phyloP scores from a whole-genome alignment of 2,888 invertebrate species.

The Chironomus tentans region DNA sequence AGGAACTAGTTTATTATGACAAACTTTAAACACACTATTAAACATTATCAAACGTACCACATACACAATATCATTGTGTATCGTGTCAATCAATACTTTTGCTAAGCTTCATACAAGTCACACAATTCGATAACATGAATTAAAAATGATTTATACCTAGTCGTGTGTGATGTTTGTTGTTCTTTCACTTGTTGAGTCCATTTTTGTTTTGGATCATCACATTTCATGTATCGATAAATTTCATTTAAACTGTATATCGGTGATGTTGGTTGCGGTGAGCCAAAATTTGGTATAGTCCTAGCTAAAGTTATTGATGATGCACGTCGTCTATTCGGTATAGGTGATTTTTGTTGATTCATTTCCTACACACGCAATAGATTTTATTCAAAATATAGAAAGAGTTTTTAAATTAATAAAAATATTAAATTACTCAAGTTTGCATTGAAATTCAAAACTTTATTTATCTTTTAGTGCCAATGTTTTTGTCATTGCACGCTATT shows the following conservation, averaged over 20 bases:
- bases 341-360: slow-evolving; percentile 34
- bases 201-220: neutral
- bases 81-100: no score
- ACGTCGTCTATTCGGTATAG: slow-evolving; percentile 37
- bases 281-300: slow-evolving; percentile 31
- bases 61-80: no score
- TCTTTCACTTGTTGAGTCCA: neutral
- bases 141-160: neutral
- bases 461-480: no score
- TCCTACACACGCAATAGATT: neutral
- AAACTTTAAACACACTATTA: no score
- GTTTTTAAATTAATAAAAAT: neutral
- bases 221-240: slow-evolving; percentile 18
- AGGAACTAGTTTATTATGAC: no score
- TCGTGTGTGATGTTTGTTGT: neutral
- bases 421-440: neutral
- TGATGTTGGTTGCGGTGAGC: neutral
- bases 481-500: no score
- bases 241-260: slow-evolving; percentile 2
- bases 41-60: no score
- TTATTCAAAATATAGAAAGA: neutral
- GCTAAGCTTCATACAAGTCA: no score
- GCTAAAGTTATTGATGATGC: slow-evolving; percentile 39
- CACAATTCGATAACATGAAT: neutral
- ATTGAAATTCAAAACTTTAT: neutral